Conservation (phyloP, 2,113 vertebrate species). For the Etheostoma cragini region DNA sequence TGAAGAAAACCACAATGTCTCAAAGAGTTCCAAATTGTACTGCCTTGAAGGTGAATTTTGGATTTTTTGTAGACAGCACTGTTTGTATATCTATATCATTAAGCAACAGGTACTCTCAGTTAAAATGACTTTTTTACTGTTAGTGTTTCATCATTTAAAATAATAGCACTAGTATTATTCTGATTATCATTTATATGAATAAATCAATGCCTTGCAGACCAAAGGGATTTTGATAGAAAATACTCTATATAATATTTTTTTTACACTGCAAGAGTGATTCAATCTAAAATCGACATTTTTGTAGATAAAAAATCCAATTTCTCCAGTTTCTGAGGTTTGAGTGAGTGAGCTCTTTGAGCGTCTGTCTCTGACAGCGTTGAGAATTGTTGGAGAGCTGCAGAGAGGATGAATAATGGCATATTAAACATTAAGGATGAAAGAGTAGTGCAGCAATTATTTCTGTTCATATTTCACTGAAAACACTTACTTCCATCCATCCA, state of each 20-base stretch:
- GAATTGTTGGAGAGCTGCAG: conserved; percentile 31
- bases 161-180: background rate
- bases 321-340: conserved; percentile 28
- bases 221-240: conserved; percentile 11
- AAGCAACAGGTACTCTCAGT: conserved; percentile 1
- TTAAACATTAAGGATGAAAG: conserved; percentile 82
- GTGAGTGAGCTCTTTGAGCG: conserved; percentile 26
- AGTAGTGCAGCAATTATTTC: conserved; percentile 81
- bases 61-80: background rate
- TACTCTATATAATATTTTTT: background rate
- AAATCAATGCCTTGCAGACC: background rate
- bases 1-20: background rate
- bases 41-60: background rate
- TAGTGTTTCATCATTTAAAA: background rate
- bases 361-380: conserved; percentile 42
- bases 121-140: background rate
- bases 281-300: conserved; percentile 21
- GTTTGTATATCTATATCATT: background rate
- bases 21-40: background rate
- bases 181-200: background rate
- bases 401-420: conserved; percentile 76
- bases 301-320: conserved; percentile 26
- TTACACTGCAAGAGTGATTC: background rate
- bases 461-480: conserved; percentile 82
- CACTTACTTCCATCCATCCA: conserved; percentile 74